A percentile compares a stretch with the other conserved stretches of the same genome.
phyloP scores from a whole-genome alignment of 2,888 invertebrate genomes.

The Scaptomyza flava region DNA sequence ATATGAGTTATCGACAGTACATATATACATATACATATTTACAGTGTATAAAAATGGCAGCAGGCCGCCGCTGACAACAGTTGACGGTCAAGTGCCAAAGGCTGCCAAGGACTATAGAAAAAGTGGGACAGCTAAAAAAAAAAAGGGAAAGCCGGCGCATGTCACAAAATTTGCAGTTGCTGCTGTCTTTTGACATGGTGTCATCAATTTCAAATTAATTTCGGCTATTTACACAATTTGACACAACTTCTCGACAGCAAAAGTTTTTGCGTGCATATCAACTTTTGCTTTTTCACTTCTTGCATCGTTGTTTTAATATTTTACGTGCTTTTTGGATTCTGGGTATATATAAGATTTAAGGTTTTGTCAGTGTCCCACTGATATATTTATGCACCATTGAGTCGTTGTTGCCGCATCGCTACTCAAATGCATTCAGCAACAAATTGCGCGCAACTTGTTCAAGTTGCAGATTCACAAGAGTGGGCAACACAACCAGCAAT shows the following conservation, averaged over 20 bases:
- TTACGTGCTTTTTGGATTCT: slow-evolving; percentile 58
- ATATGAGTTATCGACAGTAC: too few relatives aligned
- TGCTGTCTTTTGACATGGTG: slow-evolving; percentile 68
- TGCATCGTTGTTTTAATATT: slow-evolving; percentile 58
- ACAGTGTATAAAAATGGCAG: slow-evolving; percentile 20
- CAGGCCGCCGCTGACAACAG: slow-evolving; percentile 50
- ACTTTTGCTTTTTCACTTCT: slow-evolving; percentile 24
- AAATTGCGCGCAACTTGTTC: slow-evolving; percentile 69
- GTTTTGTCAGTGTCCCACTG: slow-evolving; percentile 42
- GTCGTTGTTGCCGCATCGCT: slow-evolving; percentile 34
- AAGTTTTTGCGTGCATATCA: slow-evolving; percentile 46
- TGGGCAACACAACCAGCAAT: slow-evolving; percentile 8
- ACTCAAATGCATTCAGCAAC: slow-evolving; percentile 59
- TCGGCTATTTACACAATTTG: slow-evolving; percentile 65
- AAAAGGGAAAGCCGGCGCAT: slow-evolving; percentile 14
- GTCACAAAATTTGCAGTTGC: slow-evolving; percentile 51
- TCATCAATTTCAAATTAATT: slow-evolving; percentile 77
- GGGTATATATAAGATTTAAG: slow-evolving; percentile 33
- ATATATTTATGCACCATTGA: slow-evolving; percentile 63
- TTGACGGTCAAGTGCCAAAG: slow-evolving; percentile 75
- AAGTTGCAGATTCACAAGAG: slow-evolving; percentile 55
- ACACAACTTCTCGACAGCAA: slow-evolving; percentile 41
- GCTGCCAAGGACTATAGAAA: slow-evolving; percentile 53
- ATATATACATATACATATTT: neutral
- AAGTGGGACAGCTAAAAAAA: slow-evolving; percentile 3